These are phyloP conservation scores for Eupithecia insigniata DNA, from an alignment of 2,888 invertebrate genomes.

Conservation along the genomic window DNA sequence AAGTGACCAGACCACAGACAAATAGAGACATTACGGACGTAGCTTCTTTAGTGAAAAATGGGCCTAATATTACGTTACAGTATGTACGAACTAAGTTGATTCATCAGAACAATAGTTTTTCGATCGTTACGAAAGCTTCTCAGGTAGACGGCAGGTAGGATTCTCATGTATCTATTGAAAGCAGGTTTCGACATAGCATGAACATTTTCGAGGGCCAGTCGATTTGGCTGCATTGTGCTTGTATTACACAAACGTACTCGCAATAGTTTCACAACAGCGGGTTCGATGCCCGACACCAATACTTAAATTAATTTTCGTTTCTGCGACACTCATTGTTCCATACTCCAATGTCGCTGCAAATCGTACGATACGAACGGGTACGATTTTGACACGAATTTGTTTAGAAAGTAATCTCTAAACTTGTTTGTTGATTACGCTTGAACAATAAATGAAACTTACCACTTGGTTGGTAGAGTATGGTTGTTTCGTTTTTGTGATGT, in stretches of 20 bases:
- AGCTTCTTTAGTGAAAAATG: neutral
- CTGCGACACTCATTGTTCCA: slow-evolving; percentile 76
- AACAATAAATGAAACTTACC: slow-evolving; percentile 24
- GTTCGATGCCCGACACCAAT: slow-evolving; percentile 82
- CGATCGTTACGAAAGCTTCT: slow-evolving; percentile 43
- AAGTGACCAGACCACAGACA: neutral
- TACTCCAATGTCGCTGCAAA: slow-evolving; percentile 57
- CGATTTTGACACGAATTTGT: slow-evolving; percentile 58
- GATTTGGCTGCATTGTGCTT: slow-evolving; percentile 77
- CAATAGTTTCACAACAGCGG: slow-evolving; percentile 81
- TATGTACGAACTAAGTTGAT: slow-evolving; percentile 23
- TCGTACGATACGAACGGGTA: neutral
- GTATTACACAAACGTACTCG: slow-evolving; percentile 81
- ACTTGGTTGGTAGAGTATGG: slow-evolving; percentile 1
- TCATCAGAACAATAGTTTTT: slow-evolving; percentile 37
- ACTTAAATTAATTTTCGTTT: slow-evolving; percentile 84
- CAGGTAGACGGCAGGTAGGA: slow-evolving; percentile 41
- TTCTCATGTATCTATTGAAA: slow-evolving; percentile 50
- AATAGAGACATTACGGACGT: neutral
- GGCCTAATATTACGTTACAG: slow-evolving; percentile 15
- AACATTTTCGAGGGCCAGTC: slow-evolving; percentile 74
- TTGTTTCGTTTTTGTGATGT: slow-evolving; percentile 18
- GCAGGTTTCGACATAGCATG: slow-evolving; percentile 68
- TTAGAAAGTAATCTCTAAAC: slow-evolving; percentile 58
- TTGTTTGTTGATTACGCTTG: slow-evolving; percentile 42